Conservation (phyloP, 2,113 vertebrate species). For the Sapajus apella region DNA sequence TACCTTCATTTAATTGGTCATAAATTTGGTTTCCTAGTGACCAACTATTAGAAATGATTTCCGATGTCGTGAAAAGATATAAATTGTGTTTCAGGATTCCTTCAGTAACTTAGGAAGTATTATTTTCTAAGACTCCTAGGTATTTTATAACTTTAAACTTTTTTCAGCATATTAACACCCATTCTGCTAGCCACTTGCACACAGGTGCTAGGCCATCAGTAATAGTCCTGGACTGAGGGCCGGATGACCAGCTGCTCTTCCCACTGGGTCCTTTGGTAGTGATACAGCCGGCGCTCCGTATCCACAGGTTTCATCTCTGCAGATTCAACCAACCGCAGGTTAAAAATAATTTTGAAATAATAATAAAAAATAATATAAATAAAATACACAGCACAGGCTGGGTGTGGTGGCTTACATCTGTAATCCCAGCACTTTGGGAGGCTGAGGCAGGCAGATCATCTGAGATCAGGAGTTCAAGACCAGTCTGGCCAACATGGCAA, state of each 20-base stretch:
- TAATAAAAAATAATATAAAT: background rate
- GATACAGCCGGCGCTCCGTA: background rate
- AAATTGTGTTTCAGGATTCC: constrained; percentile 7
- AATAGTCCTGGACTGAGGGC: background rate
- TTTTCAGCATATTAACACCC: background rate
- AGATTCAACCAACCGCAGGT: background rate
- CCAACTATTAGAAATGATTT: background rate
- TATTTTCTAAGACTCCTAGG: background rate
- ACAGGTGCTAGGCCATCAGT: background rate
- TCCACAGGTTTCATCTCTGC: background rate
- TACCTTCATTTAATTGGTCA: background rate
- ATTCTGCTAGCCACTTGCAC: background rate
- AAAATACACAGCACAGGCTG: background rate
- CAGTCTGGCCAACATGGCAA: no score
- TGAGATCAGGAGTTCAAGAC: no score
- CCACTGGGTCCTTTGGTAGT: background rate
- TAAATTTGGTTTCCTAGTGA: background rate
- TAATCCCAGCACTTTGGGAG: no score
- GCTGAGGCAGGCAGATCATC: no score
- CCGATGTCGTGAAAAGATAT: background rate
- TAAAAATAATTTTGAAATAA: background rate
- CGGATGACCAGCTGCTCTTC: background rate
- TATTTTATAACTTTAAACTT: background rate
- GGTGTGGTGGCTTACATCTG: no score
- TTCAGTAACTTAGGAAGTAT: background rate